Evolutionary conservation across 2,888 invertebrate genomes (phyloP).

Genomic region (Agriopis aurantiaria): DNA sequence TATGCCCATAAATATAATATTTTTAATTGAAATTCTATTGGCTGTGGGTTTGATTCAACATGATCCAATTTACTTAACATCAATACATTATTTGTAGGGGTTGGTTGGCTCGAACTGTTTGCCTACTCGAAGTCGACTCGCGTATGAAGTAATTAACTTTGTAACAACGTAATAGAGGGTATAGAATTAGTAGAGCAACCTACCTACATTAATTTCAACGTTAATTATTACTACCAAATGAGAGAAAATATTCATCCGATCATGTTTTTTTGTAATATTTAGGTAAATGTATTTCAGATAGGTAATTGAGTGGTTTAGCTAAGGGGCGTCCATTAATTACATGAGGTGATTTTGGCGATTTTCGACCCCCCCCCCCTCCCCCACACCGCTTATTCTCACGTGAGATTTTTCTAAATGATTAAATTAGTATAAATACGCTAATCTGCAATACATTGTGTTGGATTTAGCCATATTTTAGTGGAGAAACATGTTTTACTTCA

Average conservation of each 20-base stretch:
- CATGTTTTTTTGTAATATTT: neutral
- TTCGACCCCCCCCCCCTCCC: too few relatives aligned
- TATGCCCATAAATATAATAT: constrained; percentile 22
- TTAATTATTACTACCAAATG: neutral
- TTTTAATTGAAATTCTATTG: constrained; percentile 31
- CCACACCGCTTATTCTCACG: too few relatives aligned
- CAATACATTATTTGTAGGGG: constrained; percentile 28
- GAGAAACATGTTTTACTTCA: too few relatives aligned
- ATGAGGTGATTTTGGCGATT: too few relatives aligned
- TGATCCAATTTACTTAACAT: constrained; percentile 30
- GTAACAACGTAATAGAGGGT: neutral
- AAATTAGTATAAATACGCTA: too few relatives aligned
- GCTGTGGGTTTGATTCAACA: constrained; percentile 26
- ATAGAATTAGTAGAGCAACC: neutral
- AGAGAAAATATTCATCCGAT: neutral
- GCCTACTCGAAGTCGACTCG: constrained; percentile 13
- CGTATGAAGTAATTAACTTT: constrained; percentile 16
- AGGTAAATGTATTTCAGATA: neutral
- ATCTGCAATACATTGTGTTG: too few relatives aligned
- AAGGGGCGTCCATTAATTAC: too few relatives aligned
- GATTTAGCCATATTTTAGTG: too few relatives aligned
- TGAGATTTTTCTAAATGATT: too few relatives aligned
- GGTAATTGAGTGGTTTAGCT: neutral
- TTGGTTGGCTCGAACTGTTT: constrained; percentile 12
- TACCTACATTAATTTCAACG: neutral